Evolutionary conservation across 2,888 invertebrate genomes (phyloP), one percentile per base, ranked within the genome.

Genomic region (Lamproptera curius): DNA sequence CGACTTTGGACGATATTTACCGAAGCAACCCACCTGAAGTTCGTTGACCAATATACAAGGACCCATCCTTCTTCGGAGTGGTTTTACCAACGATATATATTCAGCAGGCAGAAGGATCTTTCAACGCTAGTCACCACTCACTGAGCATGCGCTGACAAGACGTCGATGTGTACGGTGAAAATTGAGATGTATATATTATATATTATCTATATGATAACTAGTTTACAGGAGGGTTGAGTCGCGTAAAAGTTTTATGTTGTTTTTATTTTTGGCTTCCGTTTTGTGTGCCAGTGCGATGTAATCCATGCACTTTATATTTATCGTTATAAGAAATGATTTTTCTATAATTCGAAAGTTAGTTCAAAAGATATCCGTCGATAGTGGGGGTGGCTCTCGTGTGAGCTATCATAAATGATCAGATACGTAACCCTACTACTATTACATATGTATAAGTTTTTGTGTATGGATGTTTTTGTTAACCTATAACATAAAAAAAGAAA

Each of bases 11-110:
- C 76, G 76, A 73, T 36, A 17, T 47, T 42, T 13, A 61, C 56
- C 67, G 68, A 73, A 57, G 34, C 46, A 38, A 67, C 65, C 56
- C 53, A 67, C 58, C 67, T 76, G 74, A 75, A 73, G 71, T 74
- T 71, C 60, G 51, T 37, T 51, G 39, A 42, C 74, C 65, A 67
- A 46, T 50, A 16, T 65, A 58, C 53, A 38, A 47, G 61, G 63
- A 64, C 46, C 67, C 50, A 23, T 51, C 35, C 49, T 41, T 58
- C 55, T 51, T 62, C 45, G n/a, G n/a, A n/a, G n/a, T n/a, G n/a
- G n/a, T n/a, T 54, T 38, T 39, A 16, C 42, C 46, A 53, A 58
- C 58, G 60, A 39, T 33, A 58, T 63, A 40, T 61, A 59, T 54
- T 56, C 58, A 54, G 56, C 61, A 54, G 57, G 48, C 46, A 56